Evolutionary conservation across 53 echinoderm and acorn worm genomes (phyloP), one percentile per base, ranked within the genome.

Genomic region (Zoroaster sp.): DNA sequence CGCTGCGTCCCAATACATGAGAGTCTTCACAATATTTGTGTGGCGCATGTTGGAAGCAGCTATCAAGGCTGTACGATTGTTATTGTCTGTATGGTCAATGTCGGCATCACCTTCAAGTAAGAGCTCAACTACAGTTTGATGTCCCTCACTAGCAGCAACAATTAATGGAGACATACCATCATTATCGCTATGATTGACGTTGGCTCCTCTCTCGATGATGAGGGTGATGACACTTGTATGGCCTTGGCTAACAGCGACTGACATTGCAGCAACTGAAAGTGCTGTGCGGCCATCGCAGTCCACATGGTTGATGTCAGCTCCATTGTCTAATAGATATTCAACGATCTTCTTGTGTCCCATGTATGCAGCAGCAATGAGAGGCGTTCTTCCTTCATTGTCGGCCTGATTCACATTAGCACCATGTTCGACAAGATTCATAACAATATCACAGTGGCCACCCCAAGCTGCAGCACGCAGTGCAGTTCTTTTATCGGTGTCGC

Each of bases 391-490:
- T 81, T 98, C 99, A 33, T 98, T 94, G 80, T 98, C 99, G 35
- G 93, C 92, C 87, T 98, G 95, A 65, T 95, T 95, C 18, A 98
- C 94, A 69, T 96, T 93, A 45, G 99, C 99, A 89, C 93, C 93
- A 75, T 96, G 91, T 87, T 98, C 99, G 18, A 94, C 70, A 59
- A 98, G 91, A 69, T 94, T 98, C 81, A 93, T 91, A 33, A 98
- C 99, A 70, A 98, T 98, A 74, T 96, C 99, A 74, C 92, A 91
- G 88, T 98, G 99, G 35, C 99, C 99, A 53, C 99, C 99, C 99
- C 99, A 98, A n/a, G 99, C 99, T 77, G 99, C 99, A 35, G 99
- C 99, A 86, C 99, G 75, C 17, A 98, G 80, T 34, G 99, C 99
- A 28, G 99, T 98, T 39, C 99, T 78, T 74, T 98, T 95, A 70